phyloP scores from a whole-genome alignment of 2,797 vertebrate genomes.

The Eleutherodactylus coqui region DNA sequence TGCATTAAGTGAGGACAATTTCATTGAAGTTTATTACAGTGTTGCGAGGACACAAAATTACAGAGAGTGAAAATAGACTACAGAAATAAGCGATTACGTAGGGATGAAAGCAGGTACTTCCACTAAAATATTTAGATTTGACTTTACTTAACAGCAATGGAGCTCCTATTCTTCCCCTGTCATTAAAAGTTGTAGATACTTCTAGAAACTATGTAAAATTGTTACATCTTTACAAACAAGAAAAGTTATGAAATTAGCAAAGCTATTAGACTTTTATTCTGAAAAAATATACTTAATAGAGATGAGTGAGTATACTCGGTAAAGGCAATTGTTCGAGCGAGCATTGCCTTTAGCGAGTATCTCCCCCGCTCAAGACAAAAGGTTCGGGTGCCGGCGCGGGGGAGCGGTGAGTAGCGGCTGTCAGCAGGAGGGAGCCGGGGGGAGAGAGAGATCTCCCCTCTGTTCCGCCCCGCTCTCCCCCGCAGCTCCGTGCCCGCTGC shows the following conservation, averaged over 20 bases:
- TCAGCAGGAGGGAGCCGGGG: too few relatives aligned
- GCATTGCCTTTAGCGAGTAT: too few relatives aligned
- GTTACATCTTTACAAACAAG: background rate
- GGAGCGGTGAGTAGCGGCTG: too few relatives aligned
- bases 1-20: background rate
- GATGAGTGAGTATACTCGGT: too few relatives aligned
- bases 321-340: too few relatives aligned
- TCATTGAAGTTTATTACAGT: conserved; percentile 29
- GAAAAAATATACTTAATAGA: background rate
- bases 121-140: background rate
- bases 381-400: too few relatives aligned
- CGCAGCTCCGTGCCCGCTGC: too few relatives aligned
- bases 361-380: too few relatives aligned
- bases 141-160: background rate
- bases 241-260: background rate
- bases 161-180: background rate
- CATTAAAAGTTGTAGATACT: background rate
- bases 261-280: background rate
- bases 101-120: background rate
- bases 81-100: background rate
- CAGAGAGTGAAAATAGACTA: background rate
- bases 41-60: background rate
- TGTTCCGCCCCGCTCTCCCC: too few relatives aligned
- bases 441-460: too few relatives aligned
- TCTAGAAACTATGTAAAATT: background rate